Evolutionary conservation across 2,113 vertebrate genomes (phyloP).

Genomic region (Mus musculus): GRCm39 chr15:32679501-32680000

Average conservation of each 20-base stretch:
- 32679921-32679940: background rate
- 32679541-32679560: fast-evolving
- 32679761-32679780: background rate
- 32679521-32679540: fast-evolving
- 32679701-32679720: background rate
- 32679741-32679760: background rate
- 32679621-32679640: background rate
- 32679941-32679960: too few species aligned
- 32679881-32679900: background rate
- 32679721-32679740: too few species aligned
- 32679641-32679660: background rate
- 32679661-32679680: background rate
- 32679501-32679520: background rate
- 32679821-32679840: fast-evolving
- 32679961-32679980: background rate
- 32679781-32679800: fast-evolving
- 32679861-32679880: too few species aligned
- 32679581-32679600: background rate
- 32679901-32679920: too few species aligned
- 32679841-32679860: too few species aligned
- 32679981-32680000: constrained; percentile 24
- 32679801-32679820: background rate
- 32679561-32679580: background rate
- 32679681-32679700: background rate
- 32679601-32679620: background rate